Evolutionary conservation across 2,113 vertebrate genomes (phyloP).

Genomic region (Rhea pennata): DNA sequence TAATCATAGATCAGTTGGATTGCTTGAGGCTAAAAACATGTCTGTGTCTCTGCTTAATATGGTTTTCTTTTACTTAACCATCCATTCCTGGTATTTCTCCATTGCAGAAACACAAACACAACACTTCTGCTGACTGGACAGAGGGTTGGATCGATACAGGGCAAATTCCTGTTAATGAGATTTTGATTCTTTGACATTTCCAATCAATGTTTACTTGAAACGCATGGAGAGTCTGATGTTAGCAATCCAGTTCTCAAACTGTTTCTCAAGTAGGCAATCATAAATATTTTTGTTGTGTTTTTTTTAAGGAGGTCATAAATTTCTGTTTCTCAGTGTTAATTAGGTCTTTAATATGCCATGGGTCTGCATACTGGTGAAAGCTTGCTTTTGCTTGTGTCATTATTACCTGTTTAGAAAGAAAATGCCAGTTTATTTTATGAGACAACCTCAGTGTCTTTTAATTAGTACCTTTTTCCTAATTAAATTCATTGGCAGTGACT

Average conservation of each 20-base stretch:
- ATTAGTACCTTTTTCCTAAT: neutral
- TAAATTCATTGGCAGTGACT: neutral
- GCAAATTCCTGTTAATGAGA: conserved; percentile 62
- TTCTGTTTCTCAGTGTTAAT: conserved; percentile 14
- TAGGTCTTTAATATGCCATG: neutral
- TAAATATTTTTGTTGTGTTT: neutral
- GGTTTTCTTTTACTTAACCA: conserved; percentile 8
- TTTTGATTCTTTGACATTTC: conserved; percentile 67
- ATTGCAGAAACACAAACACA: neutral
- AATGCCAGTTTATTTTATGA: neutral
- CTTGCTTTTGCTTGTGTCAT: neutral
- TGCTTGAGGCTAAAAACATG: neutral
- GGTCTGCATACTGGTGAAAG: neutral
- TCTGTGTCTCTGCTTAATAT: neutral
- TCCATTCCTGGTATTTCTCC: neutral
- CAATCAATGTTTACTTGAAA: conserved; percentile 53
- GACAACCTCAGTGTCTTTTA: neutral
- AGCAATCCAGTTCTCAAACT: conserved; percentile 13
- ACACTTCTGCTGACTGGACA: conserved; percentile 21
- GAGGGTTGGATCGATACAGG: conserved; percentile 46
- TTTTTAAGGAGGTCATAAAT: neutral
- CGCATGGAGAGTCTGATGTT: conserved; percentile 21
- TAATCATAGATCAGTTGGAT: conserved; percentile 11
- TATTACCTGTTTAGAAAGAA: neutral
- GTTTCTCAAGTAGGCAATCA: conserved; percentile 24